Base-by-base conservation (phyloP, 2,888 invertebrate genomes). In the Micoletzkya japonica region DNA sequence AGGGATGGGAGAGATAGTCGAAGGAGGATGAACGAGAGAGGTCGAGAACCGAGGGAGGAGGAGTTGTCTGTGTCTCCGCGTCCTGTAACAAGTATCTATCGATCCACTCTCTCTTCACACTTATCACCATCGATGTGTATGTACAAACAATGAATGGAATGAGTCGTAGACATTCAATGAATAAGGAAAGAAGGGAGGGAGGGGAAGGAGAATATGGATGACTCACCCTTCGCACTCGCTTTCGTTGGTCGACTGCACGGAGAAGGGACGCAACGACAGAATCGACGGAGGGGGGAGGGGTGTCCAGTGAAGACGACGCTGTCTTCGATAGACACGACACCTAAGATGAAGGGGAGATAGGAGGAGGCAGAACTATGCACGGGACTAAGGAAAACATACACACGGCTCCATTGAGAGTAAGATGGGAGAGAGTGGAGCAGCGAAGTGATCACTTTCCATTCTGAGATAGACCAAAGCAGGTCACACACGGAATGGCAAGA, bases 241-340 rank as follows among this genome's bases (percentile, higher is more conserved):
- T 56, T 24, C 17, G n/a, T 24, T 24, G 56, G 24, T 66, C 37
- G 34, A 56, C 56, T 4, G 66, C 56, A 54, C 66, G 17, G 37
- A 66, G 14, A 20, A 66, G 66, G 4, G 36, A 37, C 28, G 39
- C 39, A 2, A 56, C 66, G 66, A 66, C 56, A 28, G 52, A 37
- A 26, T 66, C 66, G 26, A 56, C 66, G 20, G 66, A 66, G 56
- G 66, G 66, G 26, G 66, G 66, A 66, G 66, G 66, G 44, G 56
- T 36, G 37, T 52, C 52, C 39, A 39, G 24, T 24, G 24, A 32
- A 63, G 49, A 32, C 7, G 50, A 44, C 44, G 20, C n/a, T n/a
- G n/a, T n/a, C n/a, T n/a, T n/a, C n/a, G n/a, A n/a, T n/a, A n/a
- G n/a, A n/a, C n/a, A n/a, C n/a, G n/a, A n/a, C n/a, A n/a, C n/a